Conservation (phyloP, 2,797 vertebrate genomes). For the Glyptemys insculpta region DNA sequence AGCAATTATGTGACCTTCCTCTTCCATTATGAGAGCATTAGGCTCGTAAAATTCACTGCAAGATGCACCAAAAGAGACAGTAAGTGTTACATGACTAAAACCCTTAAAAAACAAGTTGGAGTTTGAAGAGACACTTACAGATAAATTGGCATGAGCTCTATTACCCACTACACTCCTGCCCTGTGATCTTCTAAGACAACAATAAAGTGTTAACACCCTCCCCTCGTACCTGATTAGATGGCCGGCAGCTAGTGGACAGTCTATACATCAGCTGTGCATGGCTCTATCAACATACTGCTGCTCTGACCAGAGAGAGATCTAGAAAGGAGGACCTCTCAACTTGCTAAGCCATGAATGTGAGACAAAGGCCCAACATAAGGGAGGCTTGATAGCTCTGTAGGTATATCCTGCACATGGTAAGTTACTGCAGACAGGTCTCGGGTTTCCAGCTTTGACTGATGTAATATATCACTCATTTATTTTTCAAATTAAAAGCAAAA, state of each 20-base stretch:
- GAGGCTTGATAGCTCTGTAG: background rate
- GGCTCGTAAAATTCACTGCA: conserved; percentile 95
- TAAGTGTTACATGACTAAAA: background rate
- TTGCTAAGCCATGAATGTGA: background rate
- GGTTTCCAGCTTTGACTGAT: background rate
- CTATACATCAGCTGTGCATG: background rate
- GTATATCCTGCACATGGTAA: background rate
- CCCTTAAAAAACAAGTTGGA: background rate
- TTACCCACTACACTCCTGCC: background rate
- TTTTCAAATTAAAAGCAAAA: background rate
- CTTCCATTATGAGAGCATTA: conserved; percentile 99
- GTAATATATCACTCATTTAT: background rate
- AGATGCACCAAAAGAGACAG: conserved; percentile 1
- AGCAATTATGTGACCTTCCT: conserved; percentile 97
- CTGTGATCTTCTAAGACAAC: background rate
- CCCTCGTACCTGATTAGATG: background rate
- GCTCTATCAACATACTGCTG: background rate
- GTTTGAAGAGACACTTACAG: background rate
- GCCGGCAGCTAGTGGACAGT: background rate
- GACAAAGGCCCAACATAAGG: background rate
- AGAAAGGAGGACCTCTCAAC: background rate
- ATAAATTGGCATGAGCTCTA: background rate
- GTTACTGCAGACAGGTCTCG: background rate
- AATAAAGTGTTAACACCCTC: background rate
- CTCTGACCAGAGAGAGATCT: background rate